Conservation (phyloP, 2,113 vertebrate genomes). For the Pardalotus punctatus region DNA sequence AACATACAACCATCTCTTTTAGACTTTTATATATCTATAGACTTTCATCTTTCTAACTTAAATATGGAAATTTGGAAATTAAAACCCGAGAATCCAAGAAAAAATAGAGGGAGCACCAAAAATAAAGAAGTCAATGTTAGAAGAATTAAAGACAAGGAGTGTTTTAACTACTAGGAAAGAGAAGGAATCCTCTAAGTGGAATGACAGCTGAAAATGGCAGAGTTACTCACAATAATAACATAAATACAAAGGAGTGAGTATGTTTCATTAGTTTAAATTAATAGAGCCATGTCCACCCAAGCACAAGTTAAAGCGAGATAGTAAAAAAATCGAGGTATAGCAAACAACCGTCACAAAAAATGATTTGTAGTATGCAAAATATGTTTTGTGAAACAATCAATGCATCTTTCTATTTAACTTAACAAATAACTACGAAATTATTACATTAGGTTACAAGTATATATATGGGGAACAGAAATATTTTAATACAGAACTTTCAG, state of each 20-base stretch:
- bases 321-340: neutral
- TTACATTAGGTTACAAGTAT: neutral
- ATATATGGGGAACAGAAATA: neutral
- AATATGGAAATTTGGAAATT: neutral
- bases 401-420: neutral
- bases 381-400: neutral
- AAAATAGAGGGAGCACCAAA: neutral
- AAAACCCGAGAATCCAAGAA: neutral
- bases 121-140: neutral
- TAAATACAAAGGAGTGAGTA: neutral
- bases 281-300: neutral
- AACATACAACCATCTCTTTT: neutral
- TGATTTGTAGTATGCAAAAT: neutral
- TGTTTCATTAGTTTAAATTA: neutral
- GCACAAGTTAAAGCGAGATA: neutral
- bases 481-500: neutral
- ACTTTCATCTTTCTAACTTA: neutral
- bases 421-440: neutral
- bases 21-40: neutral
- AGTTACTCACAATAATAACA: neutral
- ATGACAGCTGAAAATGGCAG: neutral
- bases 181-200: neutral
- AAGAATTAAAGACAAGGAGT: neutral
- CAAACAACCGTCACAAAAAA: neutral
- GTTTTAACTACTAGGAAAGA: neutral